phyloP scores from a whole-genome alignment of 2,888 invertebrate genomes.

The Scrobipalpa costella region DNA sequence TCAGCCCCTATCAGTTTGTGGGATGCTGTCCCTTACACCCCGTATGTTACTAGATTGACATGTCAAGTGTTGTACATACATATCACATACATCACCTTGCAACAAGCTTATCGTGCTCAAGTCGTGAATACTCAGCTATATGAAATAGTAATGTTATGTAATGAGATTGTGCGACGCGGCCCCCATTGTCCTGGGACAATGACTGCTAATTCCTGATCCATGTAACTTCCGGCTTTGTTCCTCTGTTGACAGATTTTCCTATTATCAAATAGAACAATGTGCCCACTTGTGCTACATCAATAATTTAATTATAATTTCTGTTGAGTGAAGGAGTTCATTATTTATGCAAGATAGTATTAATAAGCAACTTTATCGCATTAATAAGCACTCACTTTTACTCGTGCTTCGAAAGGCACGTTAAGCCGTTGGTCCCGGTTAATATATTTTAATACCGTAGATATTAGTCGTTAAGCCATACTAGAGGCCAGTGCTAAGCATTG shows the following conservation, averaged over 20 bases:
- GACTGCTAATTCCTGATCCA: conserved; percentile 78
- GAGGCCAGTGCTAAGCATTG: too few species aligned
- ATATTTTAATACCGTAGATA: too few species aligned
- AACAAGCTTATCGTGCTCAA: not conserved
- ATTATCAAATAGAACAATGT: conserved; percentile 70
- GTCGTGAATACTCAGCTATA: conserved; percentile 33
- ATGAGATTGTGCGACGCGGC: conserved; percentile 56
- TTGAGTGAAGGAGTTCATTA: not conserved
- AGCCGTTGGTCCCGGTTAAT: too few species aligned
- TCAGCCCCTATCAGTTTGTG: too few species aligned
- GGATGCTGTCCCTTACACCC: too few species aligned
- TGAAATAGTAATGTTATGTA: conserved; percentile 64
- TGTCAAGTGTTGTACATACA: not conserved
- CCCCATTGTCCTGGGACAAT: conserved; percentile 72
- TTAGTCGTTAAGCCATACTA: too few species aligned
- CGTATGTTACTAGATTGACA: too few species aligned
- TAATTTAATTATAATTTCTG: conserved; percentile 36
- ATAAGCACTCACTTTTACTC: too few species aligned
- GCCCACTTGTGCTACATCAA: conserved; percentile 50
- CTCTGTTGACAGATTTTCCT: conserved; percentile 78
- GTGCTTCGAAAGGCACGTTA: too few species aligned
- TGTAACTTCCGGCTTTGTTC: conserved; percentile 77
- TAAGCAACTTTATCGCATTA: too few species aligned
- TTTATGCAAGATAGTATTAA: too few species aligned
- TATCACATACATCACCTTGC: not conserved